Evolutionary conservation across 2,888 invertebrate genomes (phyloP).

Genomic region (Cacoxenus indagator): DNA sequence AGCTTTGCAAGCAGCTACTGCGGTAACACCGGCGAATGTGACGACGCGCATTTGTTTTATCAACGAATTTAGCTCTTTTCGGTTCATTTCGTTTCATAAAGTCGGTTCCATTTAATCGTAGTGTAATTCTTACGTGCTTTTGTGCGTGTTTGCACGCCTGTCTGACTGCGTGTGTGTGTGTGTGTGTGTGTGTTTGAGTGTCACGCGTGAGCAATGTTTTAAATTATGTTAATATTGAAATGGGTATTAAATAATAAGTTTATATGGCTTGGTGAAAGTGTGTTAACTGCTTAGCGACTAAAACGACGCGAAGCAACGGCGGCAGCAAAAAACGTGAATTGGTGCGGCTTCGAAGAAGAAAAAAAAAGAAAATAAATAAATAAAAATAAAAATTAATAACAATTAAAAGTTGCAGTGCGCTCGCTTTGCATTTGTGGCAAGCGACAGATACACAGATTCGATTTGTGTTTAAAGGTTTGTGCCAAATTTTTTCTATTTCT

Average conservation of each 20-base stretch:
- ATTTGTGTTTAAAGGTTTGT: constrained; percentile 2
- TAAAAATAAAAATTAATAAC: not conserved
- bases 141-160: too few relatives aligned
- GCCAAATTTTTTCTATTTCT: constrained; percentile 8
- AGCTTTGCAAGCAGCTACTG: not conserved
- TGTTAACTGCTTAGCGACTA: constrained; percentile 49
- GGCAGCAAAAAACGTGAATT: not conserved
- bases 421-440: not conserved
- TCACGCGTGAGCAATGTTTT: constrained; percentile 6
- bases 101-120: not conserved
- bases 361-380: not conserved
- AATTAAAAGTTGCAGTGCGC: not conserved
- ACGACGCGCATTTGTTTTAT: too few relatives aligned
- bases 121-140: not conserved
- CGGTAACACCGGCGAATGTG: too few relatives aligned
- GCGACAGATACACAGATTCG: constrained; percentile 3
- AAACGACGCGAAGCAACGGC: not conserved
- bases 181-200: too few relatives aligned
- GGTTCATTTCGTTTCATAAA: not conserved
- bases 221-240: constrained; percentile 11
- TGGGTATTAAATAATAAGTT: constrained; percentile 50
- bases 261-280: constrained; percentile 54
- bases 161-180: too few relatives aligned
- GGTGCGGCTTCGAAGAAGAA: not conserved
- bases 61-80: not conserved